These are phyloP conservation scores for Hoplodrina blanda DNA, from an alignment of 2,888 invertebrate genomes.

Conservation along the genomic window DNA sequence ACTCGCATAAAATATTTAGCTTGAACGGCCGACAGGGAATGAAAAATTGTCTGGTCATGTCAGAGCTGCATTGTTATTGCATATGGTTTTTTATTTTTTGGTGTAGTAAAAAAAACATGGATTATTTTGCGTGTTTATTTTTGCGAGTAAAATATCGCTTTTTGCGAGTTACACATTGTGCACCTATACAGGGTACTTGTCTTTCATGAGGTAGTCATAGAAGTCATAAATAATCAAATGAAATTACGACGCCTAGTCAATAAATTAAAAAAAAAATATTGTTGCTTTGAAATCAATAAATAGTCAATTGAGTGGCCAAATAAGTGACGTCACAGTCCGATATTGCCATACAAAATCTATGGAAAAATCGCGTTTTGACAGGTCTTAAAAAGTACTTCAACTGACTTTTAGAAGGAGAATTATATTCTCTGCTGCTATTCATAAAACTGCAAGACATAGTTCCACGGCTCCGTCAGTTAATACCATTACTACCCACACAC, in stretches of 20 bases:
- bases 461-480: conserved; percentile 15
- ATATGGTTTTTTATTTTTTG: conserved; percentile 9
- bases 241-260: too few species aligned
- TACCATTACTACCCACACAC: conserved; percentile 35
- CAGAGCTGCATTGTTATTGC: conserved; percentile 40
- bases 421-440: not conserved
- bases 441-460: conserved; percentile 12
- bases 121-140: conserved; percentile 9
- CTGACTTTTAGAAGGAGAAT: too few species aligned
- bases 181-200: not conserved
- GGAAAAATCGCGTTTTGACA: too few species aligned
- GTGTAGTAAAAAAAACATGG: conserved; percentile 1
- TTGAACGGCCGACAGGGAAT: conserved; percentile 22
- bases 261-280: too few species aligned
- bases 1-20: conserved; percentile 43
- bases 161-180: not conserved
- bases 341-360: too few species aligned
- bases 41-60: conserved; percentile 28
- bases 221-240: too few species aligned
- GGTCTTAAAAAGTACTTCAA: too few species aligned
- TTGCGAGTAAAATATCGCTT: not conserved
- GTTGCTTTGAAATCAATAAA: too few species aligned
- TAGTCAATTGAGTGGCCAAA: too few species aligned
- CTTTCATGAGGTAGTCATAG: too few species aligned
- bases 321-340: too few species aligned